Evolutionary conservation across 2,888 invertebrate species (phyloP).

Genomic region (Laothoe populi): DNA sequence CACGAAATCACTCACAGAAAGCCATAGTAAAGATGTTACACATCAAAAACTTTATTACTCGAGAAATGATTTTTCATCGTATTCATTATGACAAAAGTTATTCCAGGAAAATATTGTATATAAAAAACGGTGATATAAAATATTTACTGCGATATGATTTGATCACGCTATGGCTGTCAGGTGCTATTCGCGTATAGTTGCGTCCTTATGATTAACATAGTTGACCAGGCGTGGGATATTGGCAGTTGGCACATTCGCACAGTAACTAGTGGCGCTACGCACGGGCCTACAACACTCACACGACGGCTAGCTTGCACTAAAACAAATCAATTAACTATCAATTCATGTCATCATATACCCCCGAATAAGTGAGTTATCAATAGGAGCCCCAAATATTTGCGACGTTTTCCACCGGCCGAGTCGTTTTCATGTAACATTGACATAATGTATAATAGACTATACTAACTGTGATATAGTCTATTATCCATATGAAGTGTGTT

Average conservation of each 20-base stretch:
- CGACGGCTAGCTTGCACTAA: slow-evolving; percentile 74
- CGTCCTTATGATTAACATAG: slow-evolving; percentile 26
- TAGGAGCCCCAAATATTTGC: slow-evolving; percentile 59
- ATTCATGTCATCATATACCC: slow-evolving; percentile 50
- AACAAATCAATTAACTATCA: slow-evolving; percentile 78
- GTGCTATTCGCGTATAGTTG: slow-evolving; percentile 21
- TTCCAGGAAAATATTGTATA: background rate
- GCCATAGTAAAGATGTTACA: too few species aligned
- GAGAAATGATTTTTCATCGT: background rate
- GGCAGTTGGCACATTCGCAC: slow-evolving; percentile 48
- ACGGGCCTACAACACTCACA: slow-evolving; percentile 65
- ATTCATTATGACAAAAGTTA: background rate
- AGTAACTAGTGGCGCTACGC: slow-evolving; percentile 66
- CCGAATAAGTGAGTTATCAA: slow-evolving; percentile 37
- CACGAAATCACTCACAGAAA: too few species aligned
- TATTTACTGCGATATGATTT: background rate
- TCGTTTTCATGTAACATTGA: slow-evolving; percentile 55
- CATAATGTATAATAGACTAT: slow-evolving; percentile 60
- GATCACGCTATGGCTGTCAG: slow-evolving; percentile 22
- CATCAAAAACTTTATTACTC: too few species aligned
- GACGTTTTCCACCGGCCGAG: slow-evolving; percentile 72
- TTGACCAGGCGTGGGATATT: slow-evolving; percentile 28
- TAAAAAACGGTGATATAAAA: background rate
- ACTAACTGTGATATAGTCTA: slow-evolving; percentile 50
- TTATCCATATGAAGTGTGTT: slow-evolving; percentile 61